phyloP scores from a whole-genome alignment of 2,113 vertebrate genomes.

The Pagrus major region DNA sequence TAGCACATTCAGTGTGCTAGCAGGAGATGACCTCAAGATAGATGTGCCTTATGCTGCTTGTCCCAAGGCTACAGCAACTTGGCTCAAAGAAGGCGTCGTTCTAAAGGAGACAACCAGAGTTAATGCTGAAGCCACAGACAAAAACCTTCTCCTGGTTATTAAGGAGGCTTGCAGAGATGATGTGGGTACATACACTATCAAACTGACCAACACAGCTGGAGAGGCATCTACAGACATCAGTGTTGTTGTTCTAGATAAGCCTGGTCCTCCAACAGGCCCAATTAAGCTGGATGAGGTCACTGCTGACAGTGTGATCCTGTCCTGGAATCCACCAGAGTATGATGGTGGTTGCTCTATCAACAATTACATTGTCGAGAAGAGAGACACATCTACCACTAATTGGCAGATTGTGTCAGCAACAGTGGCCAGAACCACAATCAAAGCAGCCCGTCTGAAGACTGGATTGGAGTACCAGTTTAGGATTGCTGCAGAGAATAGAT shows the following conservation, averaged over 20 bases:
- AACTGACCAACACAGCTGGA: slow-evolving; percentile 90
- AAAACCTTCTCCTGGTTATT: slow-evolving; percentile 89
- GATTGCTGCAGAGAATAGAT: slow-evolving; percentile 97
- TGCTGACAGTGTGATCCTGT: slow-evolving; percentile 91
- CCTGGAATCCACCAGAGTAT: slow-evolving; percentile 95
- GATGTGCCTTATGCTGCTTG: slow-evolving; percentile 94
- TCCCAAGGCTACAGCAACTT: slow-evolving; percentile 89
- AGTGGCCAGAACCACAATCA: slow-evolving; percentile 96
- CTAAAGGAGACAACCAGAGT: slow-evolving; percentile 97
- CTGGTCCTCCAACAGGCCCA: slow-evolving; percentile 95
- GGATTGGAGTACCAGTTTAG: slow-evolving; percentile 97
- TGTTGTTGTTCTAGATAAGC: slow-evolving; percentile 95
- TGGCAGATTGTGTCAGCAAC: slow-evolving; percentile 99
- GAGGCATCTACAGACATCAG: slow-evolving; percentile 91
- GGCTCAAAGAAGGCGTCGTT: slow-evolving; percentile 90
- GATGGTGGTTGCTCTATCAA: slow-evolving; percentile 95
- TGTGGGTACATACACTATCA: slow-evolving; percentile 92
- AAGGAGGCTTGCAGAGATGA: slow-evolving; percentile 96
- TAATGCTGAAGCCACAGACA: slow-evolving; percentile 91
- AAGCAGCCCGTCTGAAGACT: slow-evolving; percentile 94
- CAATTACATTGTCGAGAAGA: slow-evolving; percentile 98
- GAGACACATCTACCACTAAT: slow-evolving; percentile 97
- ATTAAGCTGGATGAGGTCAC: slow-evolving; percentile 97
- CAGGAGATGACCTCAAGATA: slow-evolving; percentile 96
- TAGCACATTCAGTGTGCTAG: slow-evolving; percentile 93